Percentiles rank a stretch among this genome's conserved stretches.
Conservation (phyloP, 2,888 invertebrate species). For the Rhaphigaster nebulosa region DNA sequence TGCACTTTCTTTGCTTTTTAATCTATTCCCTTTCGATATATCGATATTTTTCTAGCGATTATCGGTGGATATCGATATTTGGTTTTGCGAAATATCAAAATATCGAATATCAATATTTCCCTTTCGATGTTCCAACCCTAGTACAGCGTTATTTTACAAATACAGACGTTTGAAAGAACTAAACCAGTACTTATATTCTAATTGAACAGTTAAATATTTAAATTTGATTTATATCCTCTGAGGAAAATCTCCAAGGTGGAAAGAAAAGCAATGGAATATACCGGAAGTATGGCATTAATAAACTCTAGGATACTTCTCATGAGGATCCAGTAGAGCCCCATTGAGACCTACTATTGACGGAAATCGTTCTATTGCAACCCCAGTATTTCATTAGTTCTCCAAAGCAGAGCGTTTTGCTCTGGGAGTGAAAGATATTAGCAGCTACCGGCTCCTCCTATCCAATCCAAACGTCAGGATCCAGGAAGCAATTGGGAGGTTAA, state of each 20-base stretch:
- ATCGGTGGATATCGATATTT: no score
- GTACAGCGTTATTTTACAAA: no score
- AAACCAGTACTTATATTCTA: no score
- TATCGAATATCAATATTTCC: no score
- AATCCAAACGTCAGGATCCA: not conserved
- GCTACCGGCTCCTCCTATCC: not conserved
- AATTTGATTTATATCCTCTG: not conserved
- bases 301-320: not conserved
- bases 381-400: not conserved
- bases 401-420: not conserved
- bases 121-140: no score
- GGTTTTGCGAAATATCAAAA: no score
- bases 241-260: not conserved
- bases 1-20: no score
- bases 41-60: no score
- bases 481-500: not conserved
- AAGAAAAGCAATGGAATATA: not conserved
- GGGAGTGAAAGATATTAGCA: slow-evolving; percentile 5
- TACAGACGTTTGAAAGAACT: no score
- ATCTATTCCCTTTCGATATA: no score
- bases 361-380: not conserved
- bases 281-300: not conserved
- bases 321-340: not conserved
- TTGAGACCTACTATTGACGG: not conserved
- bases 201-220: no score